Percentiles rank a stretch among this genome's conserved stretches.
phyloP scores from a whole-genome alignment of 2,113 vertebrate genomes.

The Gopherus flavomarginatus region DNA sequence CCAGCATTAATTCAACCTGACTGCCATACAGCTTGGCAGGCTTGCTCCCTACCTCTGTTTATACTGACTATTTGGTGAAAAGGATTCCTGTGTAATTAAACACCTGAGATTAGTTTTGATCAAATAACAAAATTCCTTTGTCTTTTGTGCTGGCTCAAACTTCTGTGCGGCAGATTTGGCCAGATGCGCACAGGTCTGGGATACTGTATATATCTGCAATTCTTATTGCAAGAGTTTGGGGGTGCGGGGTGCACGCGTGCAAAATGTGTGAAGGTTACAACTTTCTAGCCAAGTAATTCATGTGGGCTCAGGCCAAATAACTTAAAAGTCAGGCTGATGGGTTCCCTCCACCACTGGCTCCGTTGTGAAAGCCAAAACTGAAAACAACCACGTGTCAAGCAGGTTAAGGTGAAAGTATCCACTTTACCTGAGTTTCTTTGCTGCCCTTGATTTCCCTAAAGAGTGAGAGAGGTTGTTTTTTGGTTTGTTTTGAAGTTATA shows the following conservation, averaged over 20 bases:
- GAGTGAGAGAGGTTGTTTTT: rapidly evolving
- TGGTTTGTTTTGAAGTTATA: background rate
- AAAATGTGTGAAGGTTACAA: rapidly evolving
- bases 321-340: slow-evolving; percentile 17
- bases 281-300: rapidly evolving
- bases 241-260: rapidly evolving
- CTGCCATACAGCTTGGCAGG: slow-evolving; percentile 47
- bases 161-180: background rate
- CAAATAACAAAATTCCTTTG: slow-evolving; percentile 75
- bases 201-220: background rate
- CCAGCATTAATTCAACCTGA: slow-evolving; percentile 14
- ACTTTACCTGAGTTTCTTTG: background rate
- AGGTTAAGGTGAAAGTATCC: background rate
- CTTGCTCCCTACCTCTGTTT: slow-evolving; percentile 72
- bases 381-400: background rate
- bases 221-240: background rate
- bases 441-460: rapidly evolving
- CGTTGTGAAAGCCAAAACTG: slow-evolving; percentile 4
- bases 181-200: background rate
- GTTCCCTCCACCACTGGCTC: slow-evolving; percentile 36
- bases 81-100: slow-evolving; percentile 76
- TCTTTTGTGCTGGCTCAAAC: background rate
- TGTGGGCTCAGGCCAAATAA: background rate
- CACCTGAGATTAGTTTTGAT: slow-evolving; percentile 74
- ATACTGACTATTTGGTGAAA: slow-evolving; percentile 76